Conservation (phyloP, 2,888 invertebrate genomes). For the Lysandra coridon region DNA sequence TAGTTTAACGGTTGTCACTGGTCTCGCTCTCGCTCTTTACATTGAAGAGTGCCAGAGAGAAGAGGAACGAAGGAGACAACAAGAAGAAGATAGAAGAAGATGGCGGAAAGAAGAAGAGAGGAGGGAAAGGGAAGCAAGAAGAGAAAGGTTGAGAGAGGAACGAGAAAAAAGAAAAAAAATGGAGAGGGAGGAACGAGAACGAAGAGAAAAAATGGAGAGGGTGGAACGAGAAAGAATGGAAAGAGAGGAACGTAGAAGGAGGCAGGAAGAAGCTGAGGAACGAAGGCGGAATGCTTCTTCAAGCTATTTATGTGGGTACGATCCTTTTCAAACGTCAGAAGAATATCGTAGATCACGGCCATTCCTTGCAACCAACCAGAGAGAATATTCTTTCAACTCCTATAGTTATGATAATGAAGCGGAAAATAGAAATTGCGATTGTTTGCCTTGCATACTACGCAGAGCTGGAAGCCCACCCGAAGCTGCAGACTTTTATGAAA, state of each 20-base stretch:
- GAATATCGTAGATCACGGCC: not conserved
- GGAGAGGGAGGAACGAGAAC: not conserved
- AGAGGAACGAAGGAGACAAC: not conserved
- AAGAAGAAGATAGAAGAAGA: not conserved
- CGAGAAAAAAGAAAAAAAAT: not conserved
- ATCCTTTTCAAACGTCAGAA: not conserved
- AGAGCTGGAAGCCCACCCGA: not conserved
- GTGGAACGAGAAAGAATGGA: not conserved
- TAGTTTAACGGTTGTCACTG: not conserved
- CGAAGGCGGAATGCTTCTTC: not conserved
- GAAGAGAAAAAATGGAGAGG: not conserved
- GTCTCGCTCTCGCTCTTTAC: not conserved
- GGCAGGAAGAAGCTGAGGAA: not conserved
- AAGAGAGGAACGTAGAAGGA: not conserved
- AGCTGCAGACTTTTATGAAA: not conserved
- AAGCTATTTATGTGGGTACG: not conserved
- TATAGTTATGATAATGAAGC: not conserved
- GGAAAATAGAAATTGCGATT: not conserved
- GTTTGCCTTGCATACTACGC: not conserved
- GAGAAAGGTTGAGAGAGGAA: not conserved
- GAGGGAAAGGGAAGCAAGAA: not conserved
- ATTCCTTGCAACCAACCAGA: not conserved
- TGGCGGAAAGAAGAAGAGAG: not conserved
- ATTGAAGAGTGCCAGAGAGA: not conserved
- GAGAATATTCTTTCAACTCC: too few relatives aligned